Percentiles rank a stretch among this genome's conserved stretches.
Conservation (phyloP, 2,113 vertebrate genomes). For the Leucosticte australis region DNA sequence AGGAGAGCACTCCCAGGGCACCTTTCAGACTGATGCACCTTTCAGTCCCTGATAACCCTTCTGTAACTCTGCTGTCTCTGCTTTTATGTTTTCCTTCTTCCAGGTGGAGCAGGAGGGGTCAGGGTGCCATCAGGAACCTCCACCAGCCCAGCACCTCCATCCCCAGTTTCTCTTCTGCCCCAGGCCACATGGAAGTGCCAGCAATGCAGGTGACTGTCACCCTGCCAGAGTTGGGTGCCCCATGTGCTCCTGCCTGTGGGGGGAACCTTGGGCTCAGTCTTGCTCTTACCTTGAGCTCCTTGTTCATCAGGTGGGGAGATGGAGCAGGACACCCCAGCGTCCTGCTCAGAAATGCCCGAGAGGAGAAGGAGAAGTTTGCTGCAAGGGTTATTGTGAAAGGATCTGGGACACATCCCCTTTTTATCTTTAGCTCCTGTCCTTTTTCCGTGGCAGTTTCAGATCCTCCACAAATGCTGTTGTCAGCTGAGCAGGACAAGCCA, state of each 20-base stretch:
- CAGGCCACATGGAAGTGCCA: neutral
- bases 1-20: neutral
- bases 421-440: neutral
- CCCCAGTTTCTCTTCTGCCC: neutral
- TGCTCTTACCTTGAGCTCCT: constrained; percentile 20
- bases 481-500: neutral
- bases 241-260: fast-evolving
- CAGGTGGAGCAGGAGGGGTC: neutral
- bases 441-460: constrained; percentile 8
- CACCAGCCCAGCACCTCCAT: neutral
- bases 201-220: neutral
- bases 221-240: too few relatives aligned
- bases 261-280: neutral
- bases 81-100: neutral
- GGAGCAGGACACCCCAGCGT: neutral
- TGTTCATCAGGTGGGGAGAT: neutral
- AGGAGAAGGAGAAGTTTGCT: constrained; percentile 7
- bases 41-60: neutral
- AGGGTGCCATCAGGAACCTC: neutral
- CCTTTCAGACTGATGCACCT: neutral
- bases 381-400: neutral
- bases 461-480: neutral
- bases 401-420: constrained; percentile 28
- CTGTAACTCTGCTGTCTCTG: neutral
- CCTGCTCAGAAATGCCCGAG: neutral